Conservation (phyloP, 2,797 vertebrate genomes). For the Salmo trutta region DNA sequence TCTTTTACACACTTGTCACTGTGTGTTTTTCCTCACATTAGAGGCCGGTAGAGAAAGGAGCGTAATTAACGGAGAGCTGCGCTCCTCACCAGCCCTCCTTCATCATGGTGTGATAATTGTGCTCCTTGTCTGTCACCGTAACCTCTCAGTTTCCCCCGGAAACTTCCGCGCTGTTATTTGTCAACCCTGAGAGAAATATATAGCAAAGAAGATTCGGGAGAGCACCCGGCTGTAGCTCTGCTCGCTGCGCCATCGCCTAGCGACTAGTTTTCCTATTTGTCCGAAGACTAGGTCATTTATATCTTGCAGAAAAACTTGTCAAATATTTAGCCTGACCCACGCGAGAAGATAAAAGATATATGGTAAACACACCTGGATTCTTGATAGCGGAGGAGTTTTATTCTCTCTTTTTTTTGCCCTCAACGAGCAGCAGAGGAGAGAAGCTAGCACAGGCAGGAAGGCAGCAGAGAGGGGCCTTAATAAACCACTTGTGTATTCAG, state of each 20-base stretch:
- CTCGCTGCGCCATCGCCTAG: slow-evolving; percentile 56
- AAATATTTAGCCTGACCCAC: slow-evolving; percentile 83
- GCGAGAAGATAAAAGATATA: slow-evolving; percentile 78
- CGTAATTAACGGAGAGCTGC: slow-evolving; percentile 97
- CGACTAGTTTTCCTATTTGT: slow-evolving; percentile 81
- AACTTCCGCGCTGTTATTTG: slow-evolving; percentile 86
- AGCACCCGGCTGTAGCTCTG: slow-evolving; percentile 60
- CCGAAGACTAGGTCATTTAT: slow-evolving; percentile 84
- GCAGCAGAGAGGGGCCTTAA: slow-evolving; percentile 63
- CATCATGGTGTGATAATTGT: slow-evolving; percentile 99
- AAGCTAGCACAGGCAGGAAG: slow-evolving; percentile 51
- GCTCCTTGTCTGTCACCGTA: slow-evolving; percentile 97
- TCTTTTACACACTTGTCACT: slow-evolving; percentile 99
- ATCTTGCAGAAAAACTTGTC: slow-evolving; percentile 80
- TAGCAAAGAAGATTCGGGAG: slow-evolving; percentile 57
- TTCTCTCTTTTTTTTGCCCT: slow-evolving; percentile 40
- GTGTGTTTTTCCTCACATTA: slow-evolving; percentile 99
- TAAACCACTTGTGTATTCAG: slow-evolving; percentile 64
- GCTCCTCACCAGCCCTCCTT: slow-evolving; percentile 87
- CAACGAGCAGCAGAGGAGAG: neutral
- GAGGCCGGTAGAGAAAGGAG: slow-evolving; percentile 97
- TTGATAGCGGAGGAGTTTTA: slow-evolving; percentile 57
- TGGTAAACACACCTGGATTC: slow-evolving; percentile 75
- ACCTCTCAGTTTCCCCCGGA: slow-evolving; percentile 84
- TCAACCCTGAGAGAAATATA: slow-evolving; percentile 76